Evolutionary conservation across 2,113 vertebrate species (phyloP).

Genomic region (Aplodontia rufa): DNA sequence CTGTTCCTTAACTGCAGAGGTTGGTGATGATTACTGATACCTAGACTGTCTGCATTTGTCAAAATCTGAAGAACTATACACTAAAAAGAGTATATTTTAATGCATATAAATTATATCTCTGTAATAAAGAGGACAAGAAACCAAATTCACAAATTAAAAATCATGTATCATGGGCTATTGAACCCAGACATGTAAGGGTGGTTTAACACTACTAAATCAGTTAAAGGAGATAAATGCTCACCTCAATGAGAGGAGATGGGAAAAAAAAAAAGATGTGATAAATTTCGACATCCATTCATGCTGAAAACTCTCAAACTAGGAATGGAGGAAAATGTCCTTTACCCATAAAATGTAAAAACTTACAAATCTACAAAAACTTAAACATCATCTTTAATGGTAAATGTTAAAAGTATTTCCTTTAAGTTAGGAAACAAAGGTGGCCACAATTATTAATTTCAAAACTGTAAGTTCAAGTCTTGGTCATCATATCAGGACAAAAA

Average conservation of each 20-base stretch:
- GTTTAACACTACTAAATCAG: constrained; percentile 27
- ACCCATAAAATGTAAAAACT: not conserved
- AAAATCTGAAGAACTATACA: constrained; percentile 22
- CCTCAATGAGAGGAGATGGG: constrained; percentile 1
- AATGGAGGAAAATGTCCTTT: not conserved
- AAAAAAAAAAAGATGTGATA: not conserved
- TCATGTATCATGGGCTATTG: constrained; percentile 11
- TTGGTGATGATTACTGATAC: not conserved
- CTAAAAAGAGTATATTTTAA: not conserved
- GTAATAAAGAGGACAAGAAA: not conserved
- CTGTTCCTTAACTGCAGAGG: not conserved
- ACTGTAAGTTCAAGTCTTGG: not conserved
- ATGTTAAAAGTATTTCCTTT: not conserved
- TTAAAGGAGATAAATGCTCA: constrained; percentile 8
- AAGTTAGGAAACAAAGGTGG: constrained; percentile 4
- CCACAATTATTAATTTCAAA: not conserved
- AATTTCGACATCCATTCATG: constrained; percentile 39
- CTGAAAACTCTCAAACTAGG: constrained; percentile 26
- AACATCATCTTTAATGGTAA: not conserved
- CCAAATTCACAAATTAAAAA: constrained; percentile 16
- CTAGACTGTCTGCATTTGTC: not conserved
- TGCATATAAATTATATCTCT: not conserved
- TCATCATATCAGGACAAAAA: not conserved
- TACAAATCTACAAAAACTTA: not conserved
- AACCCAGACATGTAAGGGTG: not conserved